Percentiles rank a stretch among this genome's conserved stretches.
Evolutionary conservation across 1,140 invertebrate species (phyloP).

Genomic region (Halictus rubicundus): DNA sequence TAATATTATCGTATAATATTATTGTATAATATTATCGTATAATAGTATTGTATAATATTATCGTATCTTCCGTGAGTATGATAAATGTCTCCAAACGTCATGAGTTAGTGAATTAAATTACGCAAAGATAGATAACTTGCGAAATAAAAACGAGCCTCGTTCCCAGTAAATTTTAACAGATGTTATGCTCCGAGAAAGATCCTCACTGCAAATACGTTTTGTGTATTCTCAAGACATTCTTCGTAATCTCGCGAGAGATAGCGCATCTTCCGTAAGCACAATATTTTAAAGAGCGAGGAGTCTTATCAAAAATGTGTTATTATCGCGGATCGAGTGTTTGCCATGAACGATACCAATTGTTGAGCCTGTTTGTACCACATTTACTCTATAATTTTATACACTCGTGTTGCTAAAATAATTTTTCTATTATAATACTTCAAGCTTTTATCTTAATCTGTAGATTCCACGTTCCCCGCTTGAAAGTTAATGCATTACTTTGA

Average conservation of each 20-base stretch:
- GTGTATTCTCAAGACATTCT: neutral
- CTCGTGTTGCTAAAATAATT: too few relatives aligned
- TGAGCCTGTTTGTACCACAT: neutral
- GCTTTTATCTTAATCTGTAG: too few relatives aligned
- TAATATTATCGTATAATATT: too few relatives aligned
- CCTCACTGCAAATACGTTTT: neutral
- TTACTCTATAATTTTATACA: neutral
- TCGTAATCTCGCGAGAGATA: slow-evolving; percentile 29
- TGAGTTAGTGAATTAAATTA: slow-evolving; percentile 12
- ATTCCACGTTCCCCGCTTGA: too few relatives aligned
- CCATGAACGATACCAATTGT: slow-evolving; percentile 27
- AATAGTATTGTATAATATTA: too few relatives aligned
- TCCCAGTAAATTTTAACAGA: slow-evolving; percentile 40
- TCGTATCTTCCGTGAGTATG: neutral
- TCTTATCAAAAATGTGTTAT: slow-evolving; percentile 51
- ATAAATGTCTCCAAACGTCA: too few relatives aligned
- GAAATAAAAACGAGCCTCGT: neutral
- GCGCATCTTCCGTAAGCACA: slow-evolving; percentile 33
- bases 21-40: too few relatives aligned
- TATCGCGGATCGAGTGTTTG: slow-evolving; percentile 53
- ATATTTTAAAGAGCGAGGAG: slow-evolving; percentile 43
- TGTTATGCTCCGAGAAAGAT: neutral
- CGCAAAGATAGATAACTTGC: neutral
- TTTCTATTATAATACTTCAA: too few relatives aligned
- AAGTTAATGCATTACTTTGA: too few relatives aligned